Conservation (phyloP, 1,140 invertebrate species). For the Chelonus insularis region DNA sequence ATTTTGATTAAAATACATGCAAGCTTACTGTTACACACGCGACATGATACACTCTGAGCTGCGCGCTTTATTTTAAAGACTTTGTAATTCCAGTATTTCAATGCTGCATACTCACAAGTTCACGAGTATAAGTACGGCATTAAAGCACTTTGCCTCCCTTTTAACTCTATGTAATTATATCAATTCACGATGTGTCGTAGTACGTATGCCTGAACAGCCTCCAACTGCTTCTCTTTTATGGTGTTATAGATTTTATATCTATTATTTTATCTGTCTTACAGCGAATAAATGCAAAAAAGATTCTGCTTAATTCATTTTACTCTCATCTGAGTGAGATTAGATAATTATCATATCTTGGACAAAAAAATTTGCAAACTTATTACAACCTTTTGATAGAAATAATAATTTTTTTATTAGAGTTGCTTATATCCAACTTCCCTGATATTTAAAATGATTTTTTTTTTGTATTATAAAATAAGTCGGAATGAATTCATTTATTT, state of each 20-base stretch:
- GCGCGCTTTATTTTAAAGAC: conserved; percentile 12
- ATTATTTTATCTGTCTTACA: background rate
- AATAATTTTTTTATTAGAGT: too few species aligned
- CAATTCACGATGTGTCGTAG: background rate
- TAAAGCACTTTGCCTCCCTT: conserved; percentile 17
- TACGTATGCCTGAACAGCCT: background rate
- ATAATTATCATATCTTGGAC: too few species aligned
- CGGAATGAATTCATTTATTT: too few species aligned
- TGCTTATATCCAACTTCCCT: too few species aligned
- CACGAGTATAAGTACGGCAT: conserved; percentile 15
- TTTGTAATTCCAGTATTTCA: conserved; percentile 20
- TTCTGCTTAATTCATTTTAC: too few species aligned
- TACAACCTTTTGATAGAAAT: too few species aligned
- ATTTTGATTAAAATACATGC: background rate
- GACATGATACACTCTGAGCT: conserved; percentile 5
- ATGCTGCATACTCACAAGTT: background rate
- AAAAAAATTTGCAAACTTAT: too few species aligned
- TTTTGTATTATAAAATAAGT: too few species aligned
- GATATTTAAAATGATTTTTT: too few species aligned
- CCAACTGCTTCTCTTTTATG: background rate
- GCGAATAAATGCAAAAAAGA: too few species aligned
- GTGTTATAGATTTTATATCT: background rate
- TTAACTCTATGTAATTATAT: conserved; percentile 19
- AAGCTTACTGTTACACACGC: conserved; percentile 8
- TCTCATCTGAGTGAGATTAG: too few species aligned